phyloP scores from a whole-genome alignment of 2,113 vertebrate genomes.

The Oreochromis aureus region DNA sequence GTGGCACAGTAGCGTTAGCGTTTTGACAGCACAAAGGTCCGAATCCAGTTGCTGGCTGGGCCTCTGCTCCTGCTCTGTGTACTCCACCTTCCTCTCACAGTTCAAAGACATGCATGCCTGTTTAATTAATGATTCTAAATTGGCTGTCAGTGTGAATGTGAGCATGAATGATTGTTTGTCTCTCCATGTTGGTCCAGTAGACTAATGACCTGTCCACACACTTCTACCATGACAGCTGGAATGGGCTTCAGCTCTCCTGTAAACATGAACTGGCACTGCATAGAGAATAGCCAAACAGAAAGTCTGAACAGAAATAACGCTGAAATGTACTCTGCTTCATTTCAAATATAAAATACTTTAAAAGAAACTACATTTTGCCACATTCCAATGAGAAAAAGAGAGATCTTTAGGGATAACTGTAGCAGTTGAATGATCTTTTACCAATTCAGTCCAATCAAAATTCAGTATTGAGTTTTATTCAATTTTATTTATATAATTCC shows the following conservation, averaged over 20 bases:
- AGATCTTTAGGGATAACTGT: background rate
- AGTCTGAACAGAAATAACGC: background rate
- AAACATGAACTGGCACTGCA: background rate
- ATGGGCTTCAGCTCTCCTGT: background rate
- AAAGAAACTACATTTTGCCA: background rate
- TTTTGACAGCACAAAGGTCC: background rate
- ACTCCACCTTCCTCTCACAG: background rate
- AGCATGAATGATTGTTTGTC: background rate
- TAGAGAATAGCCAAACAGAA: background rate
- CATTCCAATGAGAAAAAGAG: background rate
- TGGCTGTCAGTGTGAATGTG: background rate
- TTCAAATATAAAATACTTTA: background rate
- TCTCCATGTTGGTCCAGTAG: background rate
- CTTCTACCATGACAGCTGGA: background rate
- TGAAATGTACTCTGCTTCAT: background rate
- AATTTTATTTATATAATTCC: background rate
- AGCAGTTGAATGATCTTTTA: background rate
- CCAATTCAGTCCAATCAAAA: background rate
- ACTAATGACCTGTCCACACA: background rate
- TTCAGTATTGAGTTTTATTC: background rate
- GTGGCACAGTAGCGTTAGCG: background rate
- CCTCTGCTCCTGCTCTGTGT: background rate
- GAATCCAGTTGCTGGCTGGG: background rate
- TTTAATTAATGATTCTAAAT: background rate
- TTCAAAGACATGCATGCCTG: background rate